Evolutionary conservation across 2,888 invertebrate genomes (phyloP).

Genomic region (Anaspis maculata): DNA sequence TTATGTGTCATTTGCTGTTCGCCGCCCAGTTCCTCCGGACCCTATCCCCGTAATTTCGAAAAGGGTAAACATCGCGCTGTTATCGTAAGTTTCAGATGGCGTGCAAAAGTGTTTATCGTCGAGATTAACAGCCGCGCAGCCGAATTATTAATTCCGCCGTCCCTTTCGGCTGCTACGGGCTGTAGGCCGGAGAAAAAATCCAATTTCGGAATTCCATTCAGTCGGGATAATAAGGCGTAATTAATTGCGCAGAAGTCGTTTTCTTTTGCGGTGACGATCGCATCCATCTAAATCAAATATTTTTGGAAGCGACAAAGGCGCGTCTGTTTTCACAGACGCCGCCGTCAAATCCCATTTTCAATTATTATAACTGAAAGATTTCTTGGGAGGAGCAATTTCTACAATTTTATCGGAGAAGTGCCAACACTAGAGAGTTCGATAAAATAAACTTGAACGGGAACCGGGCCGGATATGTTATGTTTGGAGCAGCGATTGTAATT

Average conservation of each 20-base stretch:
- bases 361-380: slow-evolving; percentile 21
- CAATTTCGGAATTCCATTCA: slow-evolving; percentile 10
- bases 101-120: slow-evolving; percentile 12
- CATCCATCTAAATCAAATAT: slow-evolving; percentile 17
- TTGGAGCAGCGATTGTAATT: slow-evolving; percentile 19
- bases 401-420: slow-evolving; percentile 14
- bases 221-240: slow-evolving; percentile 9
- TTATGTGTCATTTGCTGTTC: slow-evolving; percentile 14
- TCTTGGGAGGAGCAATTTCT: slow-evolving; percentile 17
- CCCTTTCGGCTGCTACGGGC: no score
- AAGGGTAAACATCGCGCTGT: slow-evolving; percentile 14
- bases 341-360: slow-evolving; percentile 18
- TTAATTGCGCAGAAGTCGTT: slow-evolving; percentile 7
- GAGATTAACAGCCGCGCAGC: slow-evolving; percentile 9
- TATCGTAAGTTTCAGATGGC: slow-evolving; percentile 15
- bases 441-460: slow-evolving; percentile 11
- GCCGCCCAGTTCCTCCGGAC: slow-evolving; percentile 10
- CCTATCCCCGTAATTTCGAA: slow-evolving; percentile 9
- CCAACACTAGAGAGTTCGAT: slow-evolving; percentile 14
- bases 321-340: slow-evolving; percentile 13
- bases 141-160: slow-evolving; percentile 9
- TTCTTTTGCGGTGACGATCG: slow-evolving; percentile 7
- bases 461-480: slow-evolving; percentile 16
- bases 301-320: slow-evolving; percentile 12
- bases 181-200: no score